phyloP scores from a whole-genome alignment of 2,797 vertebrate species.

The Phaenicophaeus curvirostris region DNA sequence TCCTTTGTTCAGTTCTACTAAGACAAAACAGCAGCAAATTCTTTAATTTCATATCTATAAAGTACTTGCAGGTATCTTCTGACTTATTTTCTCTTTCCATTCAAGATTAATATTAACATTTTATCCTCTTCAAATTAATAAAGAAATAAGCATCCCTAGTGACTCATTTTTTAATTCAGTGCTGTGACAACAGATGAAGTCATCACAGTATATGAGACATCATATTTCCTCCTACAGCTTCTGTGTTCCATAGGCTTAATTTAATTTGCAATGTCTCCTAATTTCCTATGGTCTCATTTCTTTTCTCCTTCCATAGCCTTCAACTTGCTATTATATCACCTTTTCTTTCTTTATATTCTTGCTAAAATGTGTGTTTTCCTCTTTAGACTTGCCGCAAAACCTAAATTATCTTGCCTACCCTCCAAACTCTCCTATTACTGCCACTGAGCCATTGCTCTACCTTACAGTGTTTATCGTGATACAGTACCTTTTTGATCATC shows the following conservation, averaged over 20 bases:
- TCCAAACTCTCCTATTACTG: background rate
- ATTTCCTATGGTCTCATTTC: background rate
- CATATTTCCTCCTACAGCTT: background rate
- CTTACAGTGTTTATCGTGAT: background rate
- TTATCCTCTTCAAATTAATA: background rate
- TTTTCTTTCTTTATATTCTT: background rate
- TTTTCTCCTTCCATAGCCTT: background rate
- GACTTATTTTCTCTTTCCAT: background rate
- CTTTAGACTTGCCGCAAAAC: background rate
- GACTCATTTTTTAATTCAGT: constrained; percentile 3
- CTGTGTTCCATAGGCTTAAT: background rate
- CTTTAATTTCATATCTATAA: background rate
- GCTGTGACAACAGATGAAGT: constrained; percentile 16
- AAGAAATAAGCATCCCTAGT: background rate
- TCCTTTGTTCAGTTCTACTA: background rate
- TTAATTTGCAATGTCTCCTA: background rate
- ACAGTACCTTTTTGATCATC: background rate
- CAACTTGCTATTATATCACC: background rate
- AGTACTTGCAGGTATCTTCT: background rate
- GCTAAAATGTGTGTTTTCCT: background rate
- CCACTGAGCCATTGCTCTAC: background rate
- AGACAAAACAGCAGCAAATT: background rate
- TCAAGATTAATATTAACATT: background rate
- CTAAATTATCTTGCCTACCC: background rate
- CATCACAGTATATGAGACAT: background rate